Conservation (phyloP, 2,113 vertebrate species). For the Xenus cinereus region DNA sequence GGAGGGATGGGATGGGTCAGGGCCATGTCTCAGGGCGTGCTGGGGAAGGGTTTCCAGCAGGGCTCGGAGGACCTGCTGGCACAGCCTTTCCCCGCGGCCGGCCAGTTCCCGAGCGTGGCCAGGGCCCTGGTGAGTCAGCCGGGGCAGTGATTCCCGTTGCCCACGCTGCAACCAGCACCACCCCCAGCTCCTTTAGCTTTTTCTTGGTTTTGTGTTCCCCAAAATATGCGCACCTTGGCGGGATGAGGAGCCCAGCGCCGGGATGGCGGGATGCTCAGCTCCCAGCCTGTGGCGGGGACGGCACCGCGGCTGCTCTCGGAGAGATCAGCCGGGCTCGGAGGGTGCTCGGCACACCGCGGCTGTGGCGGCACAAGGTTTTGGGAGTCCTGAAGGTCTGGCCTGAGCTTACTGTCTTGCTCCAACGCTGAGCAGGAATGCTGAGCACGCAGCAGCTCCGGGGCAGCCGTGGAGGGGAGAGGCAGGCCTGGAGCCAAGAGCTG, state of each 20-base stretch:
- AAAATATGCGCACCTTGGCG: accelerated
- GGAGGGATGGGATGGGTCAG: neutral
- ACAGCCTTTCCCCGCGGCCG: neutral
- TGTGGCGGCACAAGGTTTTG: accelerated
- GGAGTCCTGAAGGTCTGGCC: neutral
- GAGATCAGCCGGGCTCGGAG: accelerated
- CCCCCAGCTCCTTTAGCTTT: neutral
- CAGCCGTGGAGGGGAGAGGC: neutral
- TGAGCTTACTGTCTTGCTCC: neutral
- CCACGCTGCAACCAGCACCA: neutral
- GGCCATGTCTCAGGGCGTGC: neutral
- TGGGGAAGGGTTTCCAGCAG: neutral
- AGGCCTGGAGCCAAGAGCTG: conserved; percentile 11
- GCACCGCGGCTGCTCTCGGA: neutral
- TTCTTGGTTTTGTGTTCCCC: neutral
- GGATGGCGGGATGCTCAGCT: neutral
- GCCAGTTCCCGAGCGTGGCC: neutral
- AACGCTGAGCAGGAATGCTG: conserved; percentile 23
- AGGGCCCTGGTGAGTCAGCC: neutral
- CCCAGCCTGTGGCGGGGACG: neutral
- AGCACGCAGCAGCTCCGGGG: neutral
- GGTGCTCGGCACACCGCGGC: neutral
- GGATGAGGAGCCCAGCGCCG: neutral
- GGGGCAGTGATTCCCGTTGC: neutral
- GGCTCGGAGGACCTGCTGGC: neutral